phyloP scores from a whole-genome alignment of 1,140 invertebrate species.

The Drosophila jambulina region DNA sequence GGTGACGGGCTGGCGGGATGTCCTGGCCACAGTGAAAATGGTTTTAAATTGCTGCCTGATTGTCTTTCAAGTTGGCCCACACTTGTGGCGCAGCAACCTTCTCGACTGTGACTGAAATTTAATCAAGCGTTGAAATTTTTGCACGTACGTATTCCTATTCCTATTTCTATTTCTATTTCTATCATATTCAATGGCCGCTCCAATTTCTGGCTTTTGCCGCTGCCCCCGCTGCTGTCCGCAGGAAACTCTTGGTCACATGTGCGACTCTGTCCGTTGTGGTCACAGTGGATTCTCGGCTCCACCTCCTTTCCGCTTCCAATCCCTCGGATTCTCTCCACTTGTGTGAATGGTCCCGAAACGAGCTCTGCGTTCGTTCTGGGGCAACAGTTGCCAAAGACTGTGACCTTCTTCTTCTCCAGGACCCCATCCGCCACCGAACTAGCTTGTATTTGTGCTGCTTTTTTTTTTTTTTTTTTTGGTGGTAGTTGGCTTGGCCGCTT shows the following conservation, averaged over 20 bases:
- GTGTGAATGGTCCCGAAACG: slow-evolving; percentile 67
- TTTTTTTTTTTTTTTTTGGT: not conserved
- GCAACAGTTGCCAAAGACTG: slow-evolving; percentile 76
- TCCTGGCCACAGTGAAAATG: slow-evolving; percentile 75
- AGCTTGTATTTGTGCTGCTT: not conserved
- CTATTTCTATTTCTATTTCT: slow-evolving; percentile 66
- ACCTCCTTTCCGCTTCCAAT: not conserved
- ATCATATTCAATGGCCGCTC: slow-evolving; percentile 73
- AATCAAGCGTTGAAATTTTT: slow-evolving; percentile 82
- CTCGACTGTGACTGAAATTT: slow-evolving; percentile 72
- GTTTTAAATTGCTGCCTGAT: slow-evolving; percentile 83
- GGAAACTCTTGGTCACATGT: slow-evolving; percentile 66
- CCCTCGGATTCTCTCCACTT: slow-evolving; percentile 22
- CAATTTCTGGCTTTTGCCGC: slow-evolving; percentile 43
- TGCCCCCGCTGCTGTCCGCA: not conserved
- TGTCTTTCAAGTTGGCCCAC: slow-evolving; percentile 76
- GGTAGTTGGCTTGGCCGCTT: slow-evolving; percentile 49
- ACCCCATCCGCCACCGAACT: not conserved
- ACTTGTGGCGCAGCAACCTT: slow-evolving; percentile 58
- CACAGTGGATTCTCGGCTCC: slow-evolving; percentile 23
- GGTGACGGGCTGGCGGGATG: slow-evolving; percentile 12
- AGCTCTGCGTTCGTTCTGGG: slow-evolving; percentile 46
- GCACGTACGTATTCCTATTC: slow-evolving; percentile 71
- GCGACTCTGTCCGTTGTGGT: slow-evolving; percentile 45
- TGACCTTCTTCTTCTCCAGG: slow-evolving; percentile 36